Percentiles rank a stretch among this genome's conserved stretches.
These are phyloP conservation scores for Drosophila santomea DNA, from an alignment of 1,140 invertebrate genomes.

Conservation along the genomic window DNA sequence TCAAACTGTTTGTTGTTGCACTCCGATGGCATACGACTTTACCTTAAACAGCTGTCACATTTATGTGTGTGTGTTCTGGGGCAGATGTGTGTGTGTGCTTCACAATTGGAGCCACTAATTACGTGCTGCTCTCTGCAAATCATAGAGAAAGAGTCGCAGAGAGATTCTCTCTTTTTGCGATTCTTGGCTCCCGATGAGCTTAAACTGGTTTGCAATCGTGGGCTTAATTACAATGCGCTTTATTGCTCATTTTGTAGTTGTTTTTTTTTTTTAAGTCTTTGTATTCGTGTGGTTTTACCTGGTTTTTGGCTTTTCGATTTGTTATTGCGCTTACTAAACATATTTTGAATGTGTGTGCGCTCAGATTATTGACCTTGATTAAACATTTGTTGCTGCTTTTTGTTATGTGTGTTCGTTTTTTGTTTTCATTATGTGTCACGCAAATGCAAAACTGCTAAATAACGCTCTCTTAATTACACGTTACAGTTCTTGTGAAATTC, in stretches of 20 bases:
- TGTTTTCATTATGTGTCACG: constrained; percentile 54
- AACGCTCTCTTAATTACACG: constrained; percentile 32
- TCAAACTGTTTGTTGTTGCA: constrained; percentile 43
- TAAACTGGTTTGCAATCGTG: constrained; percentile 72
- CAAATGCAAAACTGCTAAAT: constrained; percentile 33
- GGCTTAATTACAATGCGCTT: constrained; percentile 79
- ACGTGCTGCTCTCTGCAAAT: constrained; percentile 20
- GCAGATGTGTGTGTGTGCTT: constrained; percentile 37
- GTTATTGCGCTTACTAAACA: constrained; percentile 62
- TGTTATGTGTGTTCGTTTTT: constrained; percentile 6
- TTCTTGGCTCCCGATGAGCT: constrained; percentile 31
- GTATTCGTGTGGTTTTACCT: constrained; percentile 66
- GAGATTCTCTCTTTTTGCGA: constrained; percentile 8
- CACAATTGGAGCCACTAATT: constrained; percentile 60
- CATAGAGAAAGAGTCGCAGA: no score
- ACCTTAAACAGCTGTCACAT: constrained; percentile 79
- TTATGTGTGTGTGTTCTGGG: constrained; percentile 27
- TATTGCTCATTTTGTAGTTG: constrained; percentile 49
- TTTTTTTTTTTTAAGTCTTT: constrained; percentile 50
- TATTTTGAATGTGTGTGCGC: constrained; percentile 55
- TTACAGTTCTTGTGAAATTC: constrained; percentile 46
- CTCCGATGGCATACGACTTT: constrained; percentile 47
- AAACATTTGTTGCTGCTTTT: constrained; percentile 55
- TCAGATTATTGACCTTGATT: constrained; percentile 81
- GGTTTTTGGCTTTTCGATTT: constrained; percentile 40